Evolutionary conservation across 2,797 vertebrate genomes (phyloP).

Genomic region (Sebastes hubbsi): DNA sequence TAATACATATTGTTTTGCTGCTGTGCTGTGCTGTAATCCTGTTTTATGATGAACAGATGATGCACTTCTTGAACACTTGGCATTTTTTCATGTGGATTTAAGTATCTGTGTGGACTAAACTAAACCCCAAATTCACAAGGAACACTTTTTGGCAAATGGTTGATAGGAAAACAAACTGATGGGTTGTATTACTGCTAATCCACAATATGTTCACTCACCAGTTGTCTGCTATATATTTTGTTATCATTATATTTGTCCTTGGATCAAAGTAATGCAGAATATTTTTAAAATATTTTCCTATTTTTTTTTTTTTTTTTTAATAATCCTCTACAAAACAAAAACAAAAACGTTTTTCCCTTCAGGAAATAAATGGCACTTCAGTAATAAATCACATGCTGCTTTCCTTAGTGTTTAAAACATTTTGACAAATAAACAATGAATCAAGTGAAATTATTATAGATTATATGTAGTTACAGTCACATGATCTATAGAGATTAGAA

Average conservation of each 20-base stretch:
- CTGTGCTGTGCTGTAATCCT: not conserved
- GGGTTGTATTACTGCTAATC: not conserved
- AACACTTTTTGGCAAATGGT: not conserved
- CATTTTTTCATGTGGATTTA: constrained; percentile 1
- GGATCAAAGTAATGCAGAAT: not conserved
- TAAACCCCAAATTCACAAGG: not conserved
- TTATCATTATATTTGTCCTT: not conserved
- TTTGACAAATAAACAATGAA: constrained; percentile 10
- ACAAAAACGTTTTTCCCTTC: not conserved
- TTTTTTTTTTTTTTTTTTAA: not conserved
- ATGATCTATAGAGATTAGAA: not conserved
- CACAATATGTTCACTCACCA: not conserved
- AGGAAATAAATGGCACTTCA: not conserved
- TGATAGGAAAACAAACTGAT: not conserved
- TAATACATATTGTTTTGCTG: not conserved
- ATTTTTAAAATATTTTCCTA: not conserved
- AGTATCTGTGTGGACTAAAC: not conserved
- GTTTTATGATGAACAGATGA: constrained; percentile 25
- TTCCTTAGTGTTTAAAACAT: not conserved
- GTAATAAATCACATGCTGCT: not conserved
- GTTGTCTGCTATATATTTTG: not conserved
- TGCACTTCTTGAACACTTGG: not conserved
- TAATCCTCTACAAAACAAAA: not conserved
- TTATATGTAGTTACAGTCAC: not conserved
- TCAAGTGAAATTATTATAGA: not conserved